A percentile compares a stretch with the other conserved stretches of the same genome.
Evolutionary conservation across 2,888 invertebrate species (phyloP).

Genomic region (Dicyrtoma fusca): DNA sequence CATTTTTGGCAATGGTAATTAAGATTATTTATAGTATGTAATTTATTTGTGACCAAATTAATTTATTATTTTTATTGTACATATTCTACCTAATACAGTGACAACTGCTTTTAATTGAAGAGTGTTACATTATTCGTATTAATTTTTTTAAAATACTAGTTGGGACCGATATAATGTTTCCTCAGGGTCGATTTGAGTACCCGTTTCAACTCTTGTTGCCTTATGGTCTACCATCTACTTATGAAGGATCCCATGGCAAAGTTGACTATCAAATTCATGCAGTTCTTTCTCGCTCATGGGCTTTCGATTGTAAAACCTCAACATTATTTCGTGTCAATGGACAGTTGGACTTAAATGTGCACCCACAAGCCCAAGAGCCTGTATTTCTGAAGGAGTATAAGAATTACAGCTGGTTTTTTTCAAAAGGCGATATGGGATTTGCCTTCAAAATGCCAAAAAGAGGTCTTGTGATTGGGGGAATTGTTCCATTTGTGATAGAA

Average conservation of each 20-base stretch:
- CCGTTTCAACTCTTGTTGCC: slow-evolving; percentile 5
- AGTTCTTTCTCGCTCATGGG: not conserved
- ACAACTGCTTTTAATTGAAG: too few relatives aligned
- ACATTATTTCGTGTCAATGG: not conserved
- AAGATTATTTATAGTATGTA: too few relatives aligned
- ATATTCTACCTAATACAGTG: too few relatives aligned
- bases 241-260: slow-evolving; percentile 1
- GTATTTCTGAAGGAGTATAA: not conserved
- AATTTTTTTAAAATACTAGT: not conserved
- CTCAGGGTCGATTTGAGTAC: slow-evolving; percentile 3
- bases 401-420: not conserved
- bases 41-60: too few relatives aligned
- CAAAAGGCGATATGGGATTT: not conserved
- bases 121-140: too few relatives aligned
- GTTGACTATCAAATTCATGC: not conserved
- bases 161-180: not conserved
- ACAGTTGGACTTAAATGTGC: not conserved
- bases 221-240: slow-evolving; percentile 8
- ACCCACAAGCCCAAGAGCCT: not conserved
- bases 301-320: not conserved
- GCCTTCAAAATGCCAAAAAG: not conserved
- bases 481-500: not conserved
- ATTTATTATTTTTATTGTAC: too few relatives aligned
- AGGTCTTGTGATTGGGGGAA: not conserved
- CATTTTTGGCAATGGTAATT: slow-evolving; percentile 5